phyloP scores from a whole-genome alignment of 2,113 vertebrate genomes.

The Melanerpes aurifrons region DNA sequence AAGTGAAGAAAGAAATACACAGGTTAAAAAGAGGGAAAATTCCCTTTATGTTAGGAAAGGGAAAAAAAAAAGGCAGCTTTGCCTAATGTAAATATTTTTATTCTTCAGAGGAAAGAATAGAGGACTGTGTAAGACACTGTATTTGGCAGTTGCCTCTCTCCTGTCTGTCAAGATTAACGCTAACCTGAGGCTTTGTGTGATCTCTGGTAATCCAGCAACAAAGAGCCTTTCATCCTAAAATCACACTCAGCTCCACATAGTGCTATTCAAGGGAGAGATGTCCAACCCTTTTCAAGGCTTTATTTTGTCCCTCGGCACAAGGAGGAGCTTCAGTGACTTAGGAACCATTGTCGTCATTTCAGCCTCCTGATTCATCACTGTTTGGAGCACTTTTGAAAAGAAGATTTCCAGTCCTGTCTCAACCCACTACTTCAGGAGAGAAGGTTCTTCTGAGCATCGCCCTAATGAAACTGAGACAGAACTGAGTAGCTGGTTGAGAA shows the following conservation, averaged over 20 bases:
- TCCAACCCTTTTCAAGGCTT: not conserved
- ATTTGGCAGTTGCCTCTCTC: not conserved
- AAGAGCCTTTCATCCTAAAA: not conserved
- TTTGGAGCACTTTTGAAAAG: not conserved
- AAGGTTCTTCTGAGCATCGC: no score
- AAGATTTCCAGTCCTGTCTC: not conserved
- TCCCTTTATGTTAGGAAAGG: not conserved
- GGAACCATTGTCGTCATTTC: not conserved
- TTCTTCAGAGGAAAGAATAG: not conserved
- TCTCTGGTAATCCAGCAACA: slow-evolving; percentile 18
- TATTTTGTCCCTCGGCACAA: not conserved
- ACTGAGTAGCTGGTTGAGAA: no score
- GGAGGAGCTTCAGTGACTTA: not conserved
- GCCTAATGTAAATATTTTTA: not conserved
- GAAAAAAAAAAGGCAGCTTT: not conserved
- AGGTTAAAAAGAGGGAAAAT: not conserved
- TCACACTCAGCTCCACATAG: not conserved
- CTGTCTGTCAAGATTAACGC: not conserved
- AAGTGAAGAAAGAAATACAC: not conserved
- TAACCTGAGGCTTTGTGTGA: not conserved
- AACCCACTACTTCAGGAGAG: no score
- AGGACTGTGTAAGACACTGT: not conserved
- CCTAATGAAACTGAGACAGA: no score
- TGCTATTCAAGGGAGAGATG: not conserved
- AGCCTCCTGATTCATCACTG: not conserved